Evolutionary conservation across 2,888 invertebrate genomes (phyloP), one percentile per base, ranked within the genome.

Genomic region (Stenurella melanura): DNA sequence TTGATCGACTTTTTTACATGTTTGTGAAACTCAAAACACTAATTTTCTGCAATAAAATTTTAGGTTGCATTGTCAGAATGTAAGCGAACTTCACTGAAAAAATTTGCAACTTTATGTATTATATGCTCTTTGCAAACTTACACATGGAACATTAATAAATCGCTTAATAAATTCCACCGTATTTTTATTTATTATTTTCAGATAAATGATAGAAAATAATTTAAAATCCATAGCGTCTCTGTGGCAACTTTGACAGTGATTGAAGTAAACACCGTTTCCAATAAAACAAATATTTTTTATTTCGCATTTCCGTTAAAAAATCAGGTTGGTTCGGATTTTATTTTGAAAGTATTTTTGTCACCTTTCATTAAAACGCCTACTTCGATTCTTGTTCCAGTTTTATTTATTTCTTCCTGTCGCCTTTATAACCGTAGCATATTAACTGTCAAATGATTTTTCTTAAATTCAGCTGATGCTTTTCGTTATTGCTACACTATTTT

Each of bases 341-440:
- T 80, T 81, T 82, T 72, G 75, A 74, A 75, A 79, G 78, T 85
- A 85, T 85, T 86, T 85, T 83, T 81, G 82, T 86, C 85, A 83
- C 81, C 83, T 80, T 82, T 83, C 83, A 83, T 84, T 81, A 76
- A 79, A 76, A 78, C 84, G 82, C 85, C 84, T 78, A 85, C 84
- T 69, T 79, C 74, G 80, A 81, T 83, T 85, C 85, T 85, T 83
- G 85, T 84, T 85, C 81, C 83, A 81, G 81, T 83, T 83, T 84
- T 85, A 86, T 86, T 86, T 86, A 86, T 87, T 83, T 83, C 85
- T 86, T 87, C 85, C 87, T 85, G 86, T 84, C 84, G 78, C 75
- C 81, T 80, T 80, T 80, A 78, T 77, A 77, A 80, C 80, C 81
- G 82, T 80, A 80, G 82, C 83, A 77, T 84, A 82, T 82, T 84